phyloP scores from a whole-genome alignment of 2,888 invertebrate species.

The Standfussiana lucernea region DNA sequence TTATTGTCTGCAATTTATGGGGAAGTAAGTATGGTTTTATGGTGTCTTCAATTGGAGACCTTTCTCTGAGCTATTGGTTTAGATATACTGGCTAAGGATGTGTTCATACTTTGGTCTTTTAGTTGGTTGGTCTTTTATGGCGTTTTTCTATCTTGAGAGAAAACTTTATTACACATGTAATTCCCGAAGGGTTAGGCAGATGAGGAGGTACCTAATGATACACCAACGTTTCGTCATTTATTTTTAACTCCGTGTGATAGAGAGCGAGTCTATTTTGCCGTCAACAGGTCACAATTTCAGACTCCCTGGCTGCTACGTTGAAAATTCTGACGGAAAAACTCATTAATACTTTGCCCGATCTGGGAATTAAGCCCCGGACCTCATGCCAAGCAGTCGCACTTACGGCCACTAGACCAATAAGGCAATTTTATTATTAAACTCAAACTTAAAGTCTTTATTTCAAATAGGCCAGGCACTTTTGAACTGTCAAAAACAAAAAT shows the following conservation, averaged over 20 bases:
- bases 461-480: not conserved
- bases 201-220: not conserved
- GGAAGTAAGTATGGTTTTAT: conserved; percentile 77
- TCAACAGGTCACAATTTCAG: not conserved
- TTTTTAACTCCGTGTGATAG: not conserved
- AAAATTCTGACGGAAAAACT: not conserved
- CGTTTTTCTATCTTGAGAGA: not conserved
- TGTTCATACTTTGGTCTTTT: conserved; percentile 24
- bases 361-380: not conserved
- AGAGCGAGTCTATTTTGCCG: not conserved
- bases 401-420: not conserved
- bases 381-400: not conserved
- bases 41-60: conserved; percentile 73
- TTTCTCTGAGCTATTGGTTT: conserved; percentile 66
- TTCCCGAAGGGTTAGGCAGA: not conserved
- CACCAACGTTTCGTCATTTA: not conserved
- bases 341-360: accelerated
- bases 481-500: not conserved
- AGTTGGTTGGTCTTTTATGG: not conserved
- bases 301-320: not conserved
- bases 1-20: conserved; percentile 80
- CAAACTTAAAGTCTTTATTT: not conserved
- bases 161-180: not conserved
- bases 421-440: too few species aligned
- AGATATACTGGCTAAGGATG: conserved; percentile 60